A percentile compares a stretch with the other conserved stretches of the same genome.
phyloP scores from a whole-genome alignment of 2,113 vertebrate species.

The Tonatia bakeri region DNA sequence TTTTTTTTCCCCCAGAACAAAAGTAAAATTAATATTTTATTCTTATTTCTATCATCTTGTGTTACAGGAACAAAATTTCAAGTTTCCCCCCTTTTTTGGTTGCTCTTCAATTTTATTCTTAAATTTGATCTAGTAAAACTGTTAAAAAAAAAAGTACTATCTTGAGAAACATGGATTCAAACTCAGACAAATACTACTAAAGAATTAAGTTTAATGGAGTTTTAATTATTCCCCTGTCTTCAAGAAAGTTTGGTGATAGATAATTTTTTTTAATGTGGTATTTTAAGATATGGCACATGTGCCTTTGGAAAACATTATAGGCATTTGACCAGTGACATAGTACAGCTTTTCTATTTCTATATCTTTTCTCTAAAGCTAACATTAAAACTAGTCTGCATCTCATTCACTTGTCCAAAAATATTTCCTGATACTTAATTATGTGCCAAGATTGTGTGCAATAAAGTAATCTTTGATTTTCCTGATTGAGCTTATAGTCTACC shows the following conservation, averaged over 20 bases:
- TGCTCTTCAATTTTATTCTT: background rate
- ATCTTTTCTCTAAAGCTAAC: background rate
- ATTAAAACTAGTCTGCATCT: background rate
- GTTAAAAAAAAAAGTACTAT: background rate
- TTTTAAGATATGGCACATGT: background rate
- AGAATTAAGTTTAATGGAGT: background rate
- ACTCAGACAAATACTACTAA: background rate
- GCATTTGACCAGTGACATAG: background rate
- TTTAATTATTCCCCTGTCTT: background rate
- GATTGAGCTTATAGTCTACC: background rate
- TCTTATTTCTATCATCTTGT: background rate
- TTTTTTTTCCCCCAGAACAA: background rate
- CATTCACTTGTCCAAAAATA: background rate
- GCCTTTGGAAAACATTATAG: background rate
- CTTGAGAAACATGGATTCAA: background rate
- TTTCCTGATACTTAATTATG: background rate
- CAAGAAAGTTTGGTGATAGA: background rate
- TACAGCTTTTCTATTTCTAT: background rate
- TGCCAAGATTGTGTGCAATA: background rate
- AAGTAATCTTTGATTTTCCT: background rate
- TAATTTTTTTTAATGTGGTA: background rate
- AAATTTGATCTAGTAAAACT: background rate
- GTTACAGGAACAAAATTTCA: background rate
- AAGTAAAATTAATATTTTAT: background rate
- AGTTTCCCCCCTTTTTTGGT: background rate